Evolutionary conservation across 2,797 vertebrate species (phyloP).

Genomic region (Neoniphon sammara): DNA sequence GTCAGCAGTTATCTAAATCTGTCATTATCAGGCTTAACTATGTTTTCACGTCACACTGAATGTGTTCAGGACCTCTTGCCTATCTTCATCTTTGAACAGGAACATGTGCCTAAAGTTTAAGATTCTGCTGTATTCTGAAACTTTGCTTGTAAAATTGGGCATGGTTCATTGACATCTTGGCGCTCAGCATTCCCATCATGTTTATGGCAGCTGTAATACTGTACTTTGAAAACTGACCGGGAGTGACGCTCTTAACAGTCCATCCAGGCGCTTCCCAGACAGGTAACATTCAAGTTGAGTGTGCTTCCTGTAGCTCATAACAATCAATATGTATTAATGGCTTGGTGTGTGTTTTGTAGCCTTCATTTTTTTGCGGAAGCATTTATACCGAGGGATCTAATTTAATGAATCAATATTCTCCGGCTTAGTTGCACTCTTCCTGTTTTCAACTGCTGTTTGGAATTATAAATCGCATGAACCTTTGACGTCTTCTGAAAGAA

Average conservation of each 20-base stretch:
- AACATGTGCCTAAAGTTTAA: conserved; percentile 53
- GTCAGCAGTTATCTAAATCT: not conserved
- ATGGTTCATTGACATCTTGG: not conserved
- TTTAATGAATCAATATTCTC: conserved; percentile 25
- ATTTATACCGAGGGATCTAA: conserved; percentile 12
- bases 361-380: conserved; percentile 5
- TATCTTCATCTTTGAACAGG: conserved; percentile 31
- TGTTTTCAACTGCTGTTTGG: conserved; percentile 16
- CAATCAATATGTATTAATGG: conserved; percentile 6
- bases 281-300: conserved; percentile 6
- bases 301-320: conserved; percentile 33
- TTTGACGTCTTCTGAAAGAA: not conserved
- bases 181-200: conserved; percentile 45
- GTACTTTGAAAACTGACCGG: conserved; percentile 4
- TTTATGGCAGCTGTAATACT: conserved; percentile 48
- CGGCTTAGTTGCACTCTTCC: conserved; percentile 15
- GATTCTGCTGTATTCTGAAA: conserved; percentile 30
- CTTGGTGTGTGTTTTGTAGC: not conserved
- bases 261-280: conserved; percentile 30
- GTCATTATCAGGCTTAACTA: not conserved
- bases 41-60: conserved; percentile 32
- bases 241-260: conserved; percentile 14
- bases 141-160: conserved; percentile 4
- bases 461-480: not conserved
- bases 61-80: conserved; percentile 29